Percentiles rank a stretch among this genome's conserved stretches.
These are phyloP conservation scores for Dicyrtomina minuta DNA, from an alignment of 2,888 invertebrate species.

Conservation along the genomic window DNA sequence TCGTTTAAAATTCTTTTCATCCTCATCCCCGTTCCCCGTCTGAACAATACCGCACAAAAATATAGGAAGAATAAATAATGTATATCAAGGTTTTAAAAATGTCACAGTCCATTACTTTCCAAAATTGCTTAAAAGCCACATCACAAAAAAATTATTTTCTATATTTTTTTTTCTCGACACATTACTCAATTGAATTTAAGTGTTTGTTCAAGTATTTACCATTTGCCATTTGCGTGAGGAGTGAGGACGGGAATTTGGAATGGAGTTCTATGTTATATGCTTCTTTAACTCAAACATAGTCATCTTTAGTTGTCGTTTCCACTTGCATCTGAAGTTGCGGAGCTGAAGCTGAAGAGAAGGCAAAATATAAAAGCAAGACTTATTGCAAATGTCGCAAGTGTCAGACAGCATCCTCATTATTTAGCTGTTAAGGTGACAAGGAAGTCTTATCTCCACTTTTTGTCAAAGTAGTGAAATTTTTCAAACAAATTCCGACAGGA, in stretches of 20 bases:
- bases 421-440: constrained; percentile 8
- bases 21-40: no score
- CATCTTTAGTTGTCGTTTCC: not conserved
- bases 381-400: not conserved
- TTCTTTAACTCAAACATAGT: not conserved
- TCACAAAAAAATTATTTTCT: no score
- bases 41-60: no score
- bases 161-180: not conserved
- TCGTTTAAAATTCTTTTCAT: no score
- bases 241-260: not conserved
- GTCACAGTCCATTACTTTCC: no score
- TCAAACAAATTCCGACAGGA: not conserved
- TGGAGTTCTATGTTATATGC: not conserved
- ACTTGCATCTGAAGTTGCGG: not conserved
- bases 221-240: not conserved
- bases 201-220: no score
- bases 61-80: no score
- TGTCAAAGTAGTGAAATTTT: not conserved
- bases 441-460: not conserved
- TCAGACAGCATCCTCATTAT: not conserved
- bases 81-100: no score
- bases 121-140: no score
- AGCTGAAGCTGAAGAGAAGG: not conserved
- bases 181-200: not conserved
- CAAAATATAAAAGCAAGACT: constrained; percentile 3